Conservation (phyloP, 2,797 vertebrate species). For the Ataeniobius toweri region DNA sequence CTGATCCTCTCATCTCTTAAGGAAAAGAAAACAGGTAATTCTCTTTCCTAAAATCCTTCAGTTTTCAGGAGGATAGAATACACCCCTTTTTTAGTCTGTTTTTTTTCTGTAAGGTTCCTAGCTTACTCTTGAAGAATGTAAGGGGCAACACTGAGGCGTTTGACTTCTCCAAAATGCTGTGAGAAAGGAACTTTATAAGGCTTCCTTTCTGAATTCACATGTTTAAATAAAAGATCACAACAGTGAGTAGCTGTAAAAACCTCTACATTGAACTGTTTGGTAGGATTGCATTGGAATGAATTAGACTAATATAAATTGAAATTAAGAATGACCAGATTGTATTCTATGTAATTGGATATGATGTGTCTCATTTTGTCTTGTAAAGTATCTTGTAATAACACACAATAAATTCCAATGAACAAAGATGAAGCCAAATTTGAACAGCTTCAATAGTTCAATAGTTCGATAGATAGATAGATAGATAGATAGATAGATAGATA, state of each 20-base stretch:
- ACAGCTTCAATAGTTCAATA: neutral
- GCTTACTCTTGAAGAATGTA: neutral
- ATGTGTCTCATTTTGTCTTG: neutral
- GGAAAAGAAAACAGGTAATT: constrained; percentile 12
- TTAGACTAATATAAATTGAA: no score
- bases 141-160: no score
- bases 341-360: neutral
- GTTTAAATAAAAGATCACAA: neutral
- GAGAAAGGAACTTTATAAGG: neutral
- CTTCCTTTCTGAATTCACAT: neutral
- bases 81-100: neutral
- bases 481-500: no score
- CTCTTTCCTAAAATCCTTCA: constrained; percentile 9
- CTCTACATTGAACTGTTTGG: no score
- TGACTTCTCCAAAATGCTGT: neutral
- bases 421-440: neutral
- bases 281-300: neutral
- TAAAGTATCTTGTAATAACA: no score
- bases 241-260: neutral
- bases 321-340: neutral
- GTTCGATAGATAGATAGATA: no score
- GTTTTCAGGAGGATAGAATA: neutral
- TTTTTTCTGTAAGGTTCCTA: neutral
- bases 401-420: no score
- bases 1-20: constrained; percentile 7